phyloP scores from a whole-genome alignment of 2,797 vertebrate species.

The Columba guinea region DNA sequence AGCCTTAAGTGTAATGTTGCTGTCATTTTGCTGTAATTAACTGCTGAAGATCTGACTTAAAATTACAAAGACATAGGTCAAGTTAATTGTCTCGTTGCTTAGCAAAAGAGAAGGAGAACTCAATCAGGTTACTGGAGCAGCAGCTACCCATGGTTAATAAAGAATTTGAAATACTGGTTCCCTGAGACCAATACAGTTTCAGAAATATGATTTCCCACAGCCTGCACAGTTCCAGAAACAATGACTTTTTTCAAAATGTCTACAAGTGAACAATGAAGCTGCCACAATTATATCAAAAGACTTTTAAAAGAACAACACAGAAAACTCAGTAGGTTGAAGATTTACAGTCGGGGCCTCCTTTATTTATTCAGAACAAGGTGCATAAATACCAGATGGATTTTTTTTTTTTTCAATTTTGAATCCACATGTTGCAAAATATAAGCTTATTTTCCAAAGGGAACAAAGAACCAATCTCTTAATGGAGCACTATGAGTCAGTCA shows the following conservation, averaged over 20 bases:
- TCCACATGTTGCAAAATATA: background rate
- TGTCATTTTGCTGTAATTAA: constrained; percentile 35
- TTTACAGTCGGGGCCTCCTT: background rate
- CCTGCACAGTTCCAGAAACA: background rate
- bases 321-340: background rate
- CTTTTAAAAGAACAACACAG: background rate
- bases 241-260: background rate
- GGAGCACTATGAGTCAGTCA: background rate
- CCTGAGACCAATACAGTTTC: background rate
- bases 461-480: background rate
- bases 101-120: background rate
- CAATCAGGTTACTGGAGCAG: background rate
- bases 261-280: background rate
- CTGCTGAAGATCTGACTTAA: constrained; percentile 32
- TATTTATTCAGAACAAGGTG: background rate
- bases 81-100: constrained; percentile 59
- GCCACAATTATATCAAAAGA: background rate
- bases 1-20: background rate
- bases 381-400: background rate
- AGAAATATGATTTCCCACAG: background rate
- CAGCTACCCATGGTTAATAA: constrained; percentile 22
- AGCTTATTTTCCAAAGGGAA: background rate
- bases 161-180: background rate
- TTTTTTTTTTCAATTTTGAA: background rate
- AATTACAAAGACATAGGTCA: constrained; percentile 1